These are phyloP conservation scores for Chiroxiphia lanceolata DNA, from an alignment of 2,797 vertebrate species.

Conservation along the genomic window DNA sequence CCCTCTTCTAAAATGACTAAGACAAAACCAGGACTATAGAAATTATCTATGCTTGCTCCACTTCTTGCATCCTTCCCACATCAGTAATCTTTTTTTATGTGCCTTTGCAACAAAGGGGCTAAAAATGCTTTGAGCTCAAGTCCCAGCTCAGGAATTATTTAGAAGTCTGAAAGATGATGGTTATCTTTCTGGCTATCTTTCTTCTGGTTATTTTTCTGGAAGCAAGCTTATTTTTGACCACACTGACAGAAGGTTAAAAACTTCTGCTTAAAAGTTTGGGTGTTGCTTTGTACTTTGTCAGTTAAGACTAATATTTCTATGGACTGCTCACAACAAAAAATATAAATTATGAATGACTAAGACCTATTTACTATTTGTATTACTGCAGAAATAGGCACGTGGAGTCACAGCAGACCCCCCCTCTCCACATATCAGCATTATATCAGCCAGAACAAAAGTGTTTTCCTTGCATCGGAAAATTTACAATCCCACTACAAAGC, in stretches of 20 bases:
- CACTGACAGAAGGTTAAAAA: neutral
- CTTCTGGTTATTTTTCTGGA: constrained; percentile 11
- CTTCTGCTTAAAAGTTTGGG: neutral
- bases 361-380: neutral
- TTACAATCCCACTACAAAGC: neutral
- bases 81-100: neutral
- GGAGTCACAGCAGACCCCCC: neutral
- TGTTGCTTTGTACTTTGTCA: neutral
- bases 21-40: neutral
- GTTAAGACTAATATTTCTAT: neutral
- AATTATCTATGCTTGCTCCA: neutral
- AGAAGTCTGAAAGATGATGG: neutral
- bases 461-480: neutral
- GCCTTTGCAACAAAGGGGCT: neutral
- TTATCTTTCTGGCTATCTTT: constrained; percentile 7
- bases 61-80: neutral
- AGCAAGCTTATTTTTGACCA: constrained; percentile 11
- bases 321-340: neutral
- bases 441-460: neutral
- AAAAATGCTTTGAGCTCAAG: neutral
- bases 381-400: neutral
- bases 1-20: neutral
- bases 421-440: neutral
- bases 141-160: neutral
- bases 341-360: neutral